Conservation (phyloP, 1,140 invertebrate species). For the Lanistes nyassanus region DNA sequence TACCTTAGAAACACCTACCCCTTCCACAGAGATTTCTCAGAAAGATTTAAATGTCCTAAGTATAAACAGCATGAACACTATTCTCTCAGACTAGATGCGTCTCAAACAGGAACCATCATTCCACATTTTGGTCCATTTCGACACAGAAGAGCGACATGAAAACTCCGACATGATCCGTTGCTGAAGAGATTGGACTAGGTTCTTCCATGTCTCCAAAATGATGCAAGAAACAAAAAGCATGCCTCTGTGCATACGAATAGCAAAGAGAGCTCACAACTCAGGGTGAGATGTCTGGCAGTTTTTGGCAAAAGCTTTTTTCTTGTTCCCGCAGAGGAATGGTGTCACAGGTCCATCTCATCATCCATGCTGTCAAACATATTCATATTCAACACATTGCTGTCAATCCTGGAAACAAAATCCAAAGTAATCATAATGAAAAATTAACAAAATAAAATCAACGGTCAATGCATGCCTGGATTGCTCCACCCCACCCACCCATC, state of each 20-base stretch:
- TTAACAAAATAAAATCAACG: not conserved
- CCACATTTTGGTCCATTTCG: no score
- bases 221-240: not conserved
- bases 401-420: not conserved
- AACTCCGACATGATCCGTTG: not conserved
- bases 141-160: no score
- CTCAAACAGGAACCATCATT: no score
- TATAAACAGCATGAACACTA: no score
- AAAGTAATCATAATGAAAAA: not conserved
- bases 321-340: not conserved
- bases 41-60: no score
- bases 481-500: no score
- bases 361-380: not conserved
- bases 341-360: slow-evolving; percentile 6
- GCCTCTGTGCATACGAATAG: not conserved
- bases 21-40: no score
- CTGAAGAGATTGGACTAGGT: not conserved
- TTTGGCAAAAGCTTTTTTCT: not conserved
- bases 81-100: no score
- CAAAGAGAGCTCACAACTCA: not conserved
- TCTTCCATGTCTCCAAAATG: not conserved
- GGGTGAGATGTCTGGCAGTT: not conserved
- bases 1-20: no score
- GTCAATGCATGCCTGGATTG: no score
- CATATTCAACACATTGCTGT: not conserved